A percentile compares a stretch with the other conserved stretches of the same genome.
Evolutionary conservation across 2,113 vertebrate species (phyloP).

Genomic region (Colistium nudipinnis): DNA sequence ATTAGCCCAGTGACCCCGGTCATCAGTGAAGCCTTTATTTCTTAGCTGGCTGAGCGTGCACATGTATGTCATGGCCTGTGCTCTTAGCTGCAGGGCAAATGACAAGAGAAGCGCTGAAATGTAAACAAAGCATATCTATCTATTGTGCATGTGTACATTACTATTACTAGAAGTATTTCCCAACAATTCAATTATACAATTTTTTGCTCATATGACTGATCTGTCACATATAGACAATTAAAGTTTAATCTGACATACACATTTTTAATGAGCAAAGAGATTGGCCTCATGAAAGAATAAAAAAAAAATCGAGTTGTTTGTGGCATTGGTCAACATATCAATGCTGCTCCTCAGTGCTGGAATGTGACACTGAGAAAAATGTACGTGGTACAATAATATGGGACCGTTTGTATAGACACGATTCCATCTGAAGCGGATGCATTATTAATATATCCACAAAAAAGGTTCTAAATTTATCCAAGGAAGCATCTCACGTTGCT

Average conservation of each 20-base stretch:
- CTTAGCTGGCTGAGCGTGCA: not conserved
- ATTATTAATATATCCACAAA: too few relatives aligned
- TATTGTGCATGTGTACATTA: not conserved
- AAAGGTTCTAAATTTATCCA: too few relatives aligned
- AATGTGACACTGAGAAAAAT: slow-evolving; percentile 50
- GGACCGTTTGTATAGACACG: not conserved
- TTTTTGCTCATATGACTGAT: not conserved
- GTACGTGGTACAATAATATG: not conserved
- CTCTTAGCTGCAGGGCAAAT: not conserved
- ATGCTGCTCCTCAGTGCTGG: slow-evolving; percentile 1
- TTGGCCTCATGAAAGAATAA: too few relatives aligned
- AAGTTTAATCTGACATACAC: not conserved
- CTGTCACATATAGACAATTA: not conserved
- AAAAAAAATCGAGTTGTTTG: slow-evolving; percentile 35
- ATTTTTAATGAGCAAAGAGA: too few relatives aligned
- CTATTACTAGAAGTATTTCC: not conserved
- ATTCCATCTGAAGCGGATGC: not conserved
- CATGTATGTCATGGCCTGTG: not conserved
- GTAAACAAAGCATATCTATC: not conserved
- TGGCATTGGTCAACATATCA: slow-evolving; percentile 55
- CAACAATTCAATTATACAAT: too few relatives aligned
- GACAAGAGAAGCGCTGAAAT: not conserved
- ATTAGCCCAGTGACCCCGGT: slow-evolving; percentile 17
- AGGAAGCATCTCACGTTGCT: too few relatives aligned
- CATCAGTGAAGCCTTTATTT: slow-evolving; percentile 12